Conservation (phyloP, 2,888 invertebrate species). For the Prosapia bicincta region DNA sequence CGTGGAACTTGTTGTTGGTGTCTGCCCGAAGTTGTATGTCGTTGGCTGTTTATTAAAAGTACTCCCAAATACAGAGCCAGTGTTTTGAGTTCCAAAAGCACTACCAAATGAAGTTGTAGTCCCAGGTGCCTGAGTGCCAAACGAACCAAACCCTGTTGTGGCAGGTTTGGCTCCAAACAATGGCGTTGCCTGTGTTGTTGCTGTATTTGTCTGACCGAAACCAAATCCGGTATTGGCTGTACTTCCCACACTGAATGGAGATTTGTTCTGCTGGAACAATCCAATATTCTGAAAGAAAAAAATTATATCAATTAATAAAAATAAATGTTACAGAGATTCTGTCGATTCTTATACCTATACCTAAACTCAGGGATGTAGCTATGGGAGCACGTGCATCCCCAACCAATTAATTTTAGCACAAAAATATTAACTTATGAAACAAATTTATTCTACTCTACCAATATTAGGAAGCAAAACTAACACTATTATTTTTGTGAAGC, state of each 20-base stretch:
- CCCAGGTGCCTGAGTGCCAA: slow-evolving; percentile 41
- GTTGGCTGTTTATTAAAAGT: slow-evolving; percentile 41
- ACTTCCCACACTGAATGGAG: slow-evolving; percentile 43
- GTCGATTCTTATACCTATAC: too few species aligned
- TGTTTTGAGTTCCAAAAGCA: slow-evolving; percentile 35
- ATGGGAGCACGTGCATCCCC: too few species aligned
- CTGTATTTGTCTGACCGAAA: slow-evolving; percentile 39
- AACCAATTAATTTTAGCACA: too few species aligned
- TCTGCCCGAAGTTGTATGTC: slow-evolving; percentile 44
- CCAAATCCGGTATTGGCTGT: slow-evolving; percentile 40
- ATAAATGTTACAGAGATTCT: too few species aligned
- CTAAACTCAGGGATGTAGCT: too few species aligned
- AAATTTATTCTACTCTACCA: too few species aligned
- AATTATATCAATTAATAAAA: too few species aligned
- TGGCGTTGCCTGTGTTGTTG: slow-evolving; percentile 42
- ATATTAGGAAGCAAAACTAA: too few species aligned
- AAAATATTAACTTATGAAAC: too few species aligned
- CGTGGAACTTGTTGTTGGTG: slow-evolving; percentile 39
- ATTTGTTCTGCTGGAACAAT: slow-evolving; percentile 49
- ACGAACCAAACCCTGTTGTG: slow-evolving; percentile 54
- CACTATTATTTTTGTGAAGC: too few species aligned
- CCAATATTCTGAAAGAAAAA: slow-evolving; percentile 43
- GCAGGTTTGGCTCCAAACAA: slow-evolving; percentile 46
- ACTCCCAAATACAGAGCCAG: slow-evolving; percentile 40
- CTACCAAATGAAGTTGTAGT: slow-evolving; percentile 41